A percentile compares a stretch with the other conserved stretches of the same genome.
Evolutionary conservation across 1,140 invertebrate species (phyloP).

Genomic region (Ceratosolen solmsi): DNA sequence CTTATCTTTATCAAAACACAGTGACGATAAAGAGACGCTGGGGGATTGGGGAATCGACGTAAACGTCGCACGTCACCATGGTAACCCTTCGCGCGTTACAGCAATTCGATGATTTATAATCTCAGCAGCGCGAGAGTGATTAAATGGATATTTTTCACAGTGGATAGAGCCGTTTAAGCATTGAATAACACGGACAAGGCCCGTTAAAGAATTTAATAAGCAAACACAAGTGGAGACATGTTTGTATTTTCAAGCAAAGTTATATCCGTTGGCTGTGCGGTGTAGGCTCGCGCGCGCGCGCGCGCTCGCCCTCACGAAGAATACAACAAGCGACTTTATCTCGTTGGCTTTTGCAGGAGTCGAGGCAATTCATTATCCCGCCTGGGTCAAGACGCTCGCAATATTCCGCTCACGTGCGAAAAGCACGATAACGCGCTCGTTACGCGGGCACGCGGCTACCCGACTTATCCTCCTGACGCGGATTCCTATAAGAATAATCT

Average conservation of each 20-base stretch:
- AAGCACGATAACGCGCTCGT: slow-evolving; percentile 62
- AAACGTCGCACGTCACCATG: no score
- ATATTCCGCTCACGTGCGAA: slow-evolving; percentile 65
- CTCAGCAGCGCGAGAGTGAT: background rate
- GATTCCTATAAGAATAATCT: slow-evolving; percentile 56
- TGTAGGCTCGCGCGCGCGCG: background rate
- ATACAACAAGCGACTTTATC: slow-evolving; percentile 16
- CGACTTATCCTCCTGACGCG: slow-evolving; percentile 56
- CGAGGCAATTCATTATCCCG: slow-evolving; percentile 55
- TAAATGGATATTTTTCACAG: background rate
- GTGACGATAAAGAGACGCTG: no score
- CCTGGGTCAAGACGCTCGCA: slow-evolving; percentile 18
- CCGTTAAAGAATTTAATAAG: background rate
- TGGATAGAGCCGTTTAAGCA: background rate
- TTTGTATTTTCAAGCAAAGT: background rate
- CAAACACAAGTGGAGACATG: background rate
- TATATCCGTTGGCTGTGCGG: background rate
- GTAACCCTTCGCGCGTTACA: no score
- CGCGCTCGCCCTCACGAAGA: no score
- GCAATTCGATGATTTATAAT: no score
- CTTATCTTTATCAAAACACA: no score
- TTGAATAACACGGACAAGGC: background rate
- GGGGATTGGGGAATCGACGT: no score
- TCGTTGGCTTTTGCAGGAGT: background rate
- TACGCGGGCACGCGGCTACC: background rate